These are phyloP conservation scores for Rhogogaster chlorosoma DNA, from an alignment of 2,888 invertebrate genomes.

Conservation along the genomic window DNA sequence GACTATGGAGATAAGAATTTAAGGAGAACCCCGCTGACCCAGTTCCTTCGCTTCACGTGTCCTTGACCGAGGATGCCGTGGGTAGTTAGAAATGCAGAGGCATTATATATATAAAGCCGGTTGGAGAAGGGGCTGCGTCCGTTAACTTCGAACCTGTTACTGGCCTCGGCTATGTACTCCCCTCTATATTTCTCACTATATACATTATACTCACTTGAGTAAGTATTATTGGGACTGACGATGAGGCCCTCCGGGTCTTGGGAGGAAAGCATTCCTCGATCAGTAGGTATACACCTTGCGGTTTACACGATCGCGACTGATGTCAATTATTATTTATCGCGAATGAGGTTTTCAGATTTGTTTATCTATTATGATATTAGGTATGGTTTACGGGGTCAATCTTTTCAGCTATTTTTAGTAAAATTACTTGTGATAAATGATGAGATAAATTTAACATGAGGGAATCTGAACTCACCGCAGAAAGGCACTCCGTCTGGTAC, in stretches of 20 bases:
- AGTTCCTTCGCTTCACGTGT: slow-evolving; percentile 33
- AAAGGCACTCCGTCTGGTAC: slow-evolving; percentile 95
- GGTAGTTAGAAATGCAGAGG: slow-evolving; percentile 52
- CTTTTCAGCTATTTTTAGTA: no score
- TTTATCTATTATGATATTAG: no score
- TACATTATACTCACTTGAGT: not conserved
- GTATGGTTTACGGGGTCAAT: no score
- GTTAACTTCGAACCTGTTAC: slow-evolving; percentile 61
- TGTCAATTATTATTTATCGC: not conserved
- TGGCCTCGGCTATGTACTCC: slow-evolving; percentile 26
- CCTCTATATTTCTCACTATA: not conserved
- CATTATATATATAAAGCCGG: slow-evolving; percentile 21
- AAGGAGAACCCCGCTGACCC: slow-evolving; percentile 44
- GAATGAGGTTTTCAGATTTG: not conserved
- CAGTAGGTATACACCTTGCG: slow-evolving; percentile 33
- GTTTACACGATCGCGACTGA: not conserved
- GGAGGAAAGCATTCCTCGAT: not conserved
- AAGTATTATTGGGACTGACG: slow-evolving; percentile 36
- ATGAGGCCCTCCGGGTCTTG: slow-evolving; percentile 9
- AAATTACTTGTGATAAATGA: no score
- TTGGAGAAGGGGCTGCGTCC: slow-evolving; percentile 56
- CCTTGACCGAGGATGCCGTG: slow-evolving; percentile 52
- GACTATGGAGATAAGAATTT: slow-evolving; percentile 41
- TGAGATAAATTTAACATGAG: not conserved
- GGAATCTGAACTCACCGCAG: slow-evolving; percentile 87